Percentiles rank a stretch among this genome's conserved stretches.
Evolutionary conservation across 1,140 invertebrate species (phyloP).

Genomic region (Caenorhabditis inopinata): DNA sequence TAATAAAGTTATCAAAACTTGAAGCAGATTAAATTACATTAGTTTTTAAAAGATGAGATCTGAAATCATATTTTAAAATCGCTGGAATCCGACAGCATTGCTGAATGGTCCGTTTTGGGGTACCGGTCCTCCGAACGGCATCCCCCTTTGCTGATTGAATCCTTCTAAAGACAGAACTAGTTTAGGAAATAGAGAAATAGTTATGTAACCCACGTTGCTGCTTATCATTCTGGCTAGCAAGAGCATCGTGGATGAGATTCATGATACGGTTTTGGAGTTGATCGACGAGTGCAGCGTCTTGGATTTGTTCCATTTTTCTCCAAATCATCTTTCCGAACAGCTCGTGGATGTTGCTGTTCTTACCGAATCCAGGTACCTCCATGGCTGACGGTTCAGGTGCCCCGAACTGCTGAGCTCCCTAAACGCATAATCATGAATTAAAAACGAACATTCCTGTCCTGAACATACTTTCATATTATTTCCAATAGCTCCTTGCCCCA

Average conservation of each 20-base stretch:
- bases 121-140: neutral
- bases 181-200: neutral
- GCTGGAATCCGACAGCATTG: neutral
- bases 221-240: conserved; percentile 8
- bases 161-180: neutral
- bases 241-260: conserved; percentile 40
- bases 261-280: conserved; percentile 36
- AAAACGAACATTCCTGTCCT: neutral
- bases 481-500: conserved; percentile 12
- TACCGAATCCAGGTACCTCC: conserved; percentile 42
- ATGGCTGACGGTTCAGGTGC: neutral
- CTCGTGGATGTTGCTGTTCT: conserved; percentile 42
- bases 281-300: conserved; percentile 24
- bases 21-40: neutral
- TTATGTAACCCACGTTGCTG: neutral
- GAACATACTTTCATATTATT: neutral
- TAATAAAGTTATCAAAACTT: neutral
- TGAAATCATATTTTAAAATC: neutral
- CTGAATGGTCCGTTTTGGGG: neutral
- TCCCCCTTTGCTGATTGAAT: conserved; percentile 1
- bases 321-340: conserved; percentile 45
- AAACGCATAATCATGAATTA: neutral
- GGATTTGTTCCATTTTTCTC: conserved; percentile 37
- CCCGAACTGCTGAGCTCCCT: neutral
- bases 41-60: neutral